Conservation (phyloP, 2,113 vertebrate species). For the Sceloporus tristichus region DNA sequence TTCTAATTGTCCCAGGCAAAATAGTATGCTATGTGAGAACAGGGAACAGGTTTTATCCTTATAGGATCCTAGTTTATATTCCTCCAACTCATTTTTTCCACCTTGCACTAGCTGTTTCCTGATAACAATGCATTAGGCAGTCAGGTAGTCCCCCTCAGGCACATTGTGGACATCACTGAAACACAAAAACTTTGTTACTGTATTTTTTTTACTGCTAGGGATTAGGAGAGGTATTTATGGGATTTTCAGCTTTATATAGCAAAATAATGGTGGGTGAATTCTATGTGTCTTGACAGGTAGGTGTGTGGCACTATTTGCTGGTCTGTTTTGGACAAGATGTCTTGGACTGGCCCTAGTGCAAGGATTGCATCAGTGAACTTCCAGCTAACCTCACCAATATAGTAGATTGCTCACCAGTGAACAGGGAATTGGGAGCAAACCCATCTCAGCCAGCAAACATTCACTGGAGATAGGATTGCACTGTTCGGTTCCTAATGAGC, state of each 20-base stretch:
- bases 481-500: background rate
- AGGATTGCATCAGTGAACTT: no score
- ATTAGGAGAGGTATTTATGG: background rate
- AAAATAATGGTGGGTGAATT: background rate
- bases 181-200: background rate
- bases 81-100: background rate
- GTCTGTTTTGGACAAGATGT: background rate
- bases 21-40: background rate
- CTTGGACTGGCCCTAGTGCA: background rate
- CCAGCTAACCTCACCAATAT: no score
- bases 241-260: background rate
- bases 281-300: background rate
- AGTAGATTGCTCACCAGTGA: background rate
- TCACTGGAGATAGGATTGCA: background rate
- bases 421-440: background rate
- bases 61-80: background rate
- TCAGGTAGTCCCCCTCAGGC: background rate
- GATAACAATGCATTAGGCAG: background rate
- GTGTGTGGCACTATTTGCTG: background rate
- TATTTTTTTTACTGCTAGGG: background rate
- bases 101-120: background rate
- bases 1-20: background rate
- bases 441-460: background rate
- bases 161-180: background rate
- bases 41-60: background rate